Percentiles rank a stretch among this genome's conserved stretches.
phyloP scores from a whole-genome alignment of 1,140 invertebrate species.

The Drosophila prosaltans region DNA sequence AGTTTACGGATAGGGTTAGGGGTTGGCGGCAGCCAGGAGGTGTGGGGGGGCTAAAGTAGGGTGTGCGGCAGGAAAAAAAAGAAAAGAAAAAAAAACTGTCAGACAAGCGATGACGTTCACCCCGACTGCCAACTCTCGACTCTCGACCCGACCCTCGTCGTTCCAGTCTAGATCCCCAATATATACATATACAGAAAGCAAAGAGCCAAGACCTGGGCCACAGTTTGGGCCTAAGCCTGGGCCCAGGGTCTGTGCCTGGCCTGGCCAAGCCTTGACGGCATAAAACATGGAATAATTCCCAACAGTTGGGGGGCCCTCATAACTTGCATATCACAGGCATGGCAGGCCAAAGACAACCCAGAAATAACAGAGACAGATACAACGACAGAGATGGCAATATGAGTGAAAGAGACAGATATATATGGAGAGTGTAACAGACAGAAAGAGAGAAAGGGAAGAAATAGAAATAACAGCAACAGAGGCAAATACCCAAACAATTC shows the following conservation, averaged over 20 bases:
- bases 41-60: neutral
- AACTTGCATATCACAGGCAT: slow-evolving; percentile 64
- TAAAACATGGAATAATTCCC: slow-evolving; percentile 75
- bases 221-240: neutral
- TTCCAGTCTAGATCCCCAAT: slow-evolving; percentile 23
- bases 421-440: neutral
- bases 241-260: slow-evolving; percentile 17
- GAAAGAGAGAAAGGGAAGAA: slow-evolving; percentile 12
- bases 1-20: neutral
- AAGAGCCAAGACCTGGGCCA: neutral
- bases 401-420: neutral
- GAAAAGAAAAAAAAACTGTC: slow-evolving; percentile 18
- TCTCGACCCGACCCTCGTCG: slow-evolving; percentile 37
- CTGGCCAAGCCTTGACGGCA: slow-evolving; percentile 47
- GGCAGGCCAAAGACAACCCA: slow-evolving; percentile 19
- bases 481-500: too few species aligned
- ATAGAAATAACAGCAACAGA: slow-evolving; percentile 2
- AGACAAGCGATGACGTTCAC: slow-evolving; percentile 67
- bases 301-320: slow-evolving; percentile 74
- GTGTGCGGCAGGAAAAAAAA: neutral
- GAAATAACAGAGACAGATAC: slow-evolving; percentile 25
- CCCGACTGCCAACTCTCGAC: neutral
- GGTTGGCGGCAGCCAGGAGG: neutral
- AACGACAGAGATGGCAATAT: neutral
- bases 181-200: neutral